phyloP scores from a whole-genome alignment of 1,140 invertebrate genomes.

The Drosophila ananassae region DNA sequence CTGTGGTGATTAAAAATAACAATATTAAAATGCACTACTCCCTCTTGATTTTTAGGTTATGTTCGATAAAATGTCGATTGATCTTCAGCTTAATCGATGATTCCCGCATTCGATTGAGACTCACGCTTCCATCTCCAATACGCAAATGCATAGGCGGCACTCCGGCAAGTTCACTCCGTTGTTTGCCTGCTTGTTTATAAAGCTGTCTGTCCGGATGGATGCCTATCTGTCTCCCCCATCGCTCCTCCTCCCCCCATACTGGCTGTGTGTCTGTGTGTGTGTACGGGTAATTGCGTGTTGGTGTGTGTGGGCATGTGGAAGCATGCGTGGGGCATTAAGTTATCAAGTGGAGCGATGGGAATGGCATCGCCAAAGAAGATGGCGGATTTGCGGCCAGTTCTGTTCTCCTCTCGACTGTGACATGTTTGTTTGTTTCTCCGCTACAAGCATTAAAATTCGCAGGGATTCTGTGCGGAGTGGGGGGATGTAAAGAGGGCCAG shows the following conservation, averaged over 20 bases:
- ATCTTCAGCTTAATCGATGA: neutral
- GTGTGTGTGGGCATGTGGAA: conserved; percentile 42
- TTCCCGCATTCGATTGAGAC: neutral
- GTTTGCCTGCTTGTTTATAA: conserved; percentile 43
- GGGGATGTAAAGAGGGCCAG: neutral
- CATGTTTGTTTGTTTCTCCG: conserved; percentile 63
- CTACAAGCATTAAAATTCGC: conserved; percentile 60
- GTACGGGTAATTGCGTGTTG: conserved; percentile 32
- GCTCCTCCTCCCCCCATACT: neutral
- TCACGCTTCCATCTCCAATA: conserved; percentile 19
- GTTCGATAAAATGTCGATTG: too few relatives aligned
- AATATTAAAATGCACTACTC: too few relatives aligned
- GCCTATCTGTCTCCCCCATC: neutral
- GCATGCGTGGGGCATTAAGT: conserved; percentile 76
- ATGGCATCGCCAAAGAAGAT: conserved; percentile 51
- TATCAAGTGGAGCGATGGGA: conserved; percentile 57
- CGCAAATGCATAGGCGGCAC: conserved; percentile 39
- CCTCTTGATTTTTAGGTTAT: too few relatives aligned
- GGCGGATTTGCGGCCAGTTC: conserved; percentile 52
- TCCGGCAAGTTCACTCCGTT: conserved; percentile 33
- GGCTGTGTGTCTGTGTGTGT: conserved; percentile 15
- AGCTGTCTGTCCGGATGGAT: conserved; percentile 21
- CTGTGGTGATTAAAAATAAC: too few relatives aligned
- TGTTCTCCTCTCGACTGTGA: conserved; percentile 45
- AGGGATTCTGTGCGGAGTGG: neutral